phyloP scores from a whole-genome alignment of 2,113 vertebrate species.

The Benitochromis conjunctus region DNA sequence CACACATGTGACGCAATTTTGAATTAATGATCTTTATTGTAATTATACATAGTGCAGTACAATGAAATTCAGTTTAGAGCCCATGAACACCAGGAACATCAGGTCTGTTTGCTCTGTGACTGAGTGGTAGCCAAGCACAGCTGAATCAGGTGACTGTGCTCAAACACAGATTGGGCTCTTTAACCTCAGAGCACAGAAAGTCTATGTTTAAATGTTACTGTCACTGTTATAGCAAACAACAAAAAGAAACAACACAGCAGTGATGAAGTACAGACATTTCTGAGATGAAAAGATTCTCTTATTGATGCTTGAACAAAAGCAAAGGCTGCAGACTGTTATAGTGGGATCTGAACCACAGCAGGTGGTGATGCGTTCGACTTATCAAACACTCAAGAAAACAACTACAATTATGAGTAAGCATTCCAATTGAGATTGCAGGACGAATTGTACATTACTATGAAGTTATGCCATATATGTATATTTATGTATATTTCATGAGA shows the following conservation, averaged over 20 bases:
- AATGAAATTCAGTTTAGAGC: background rate
- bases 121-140: background rate
- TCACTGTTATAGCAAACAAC: background rate
- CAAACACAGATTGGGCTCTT: background rate
- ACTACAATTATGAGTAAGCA: background rate
- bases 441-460: accelerated
- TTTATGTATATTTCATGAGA: background rate
- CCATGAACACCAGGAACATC: background rate
- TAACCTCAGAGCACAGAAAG: background rate
- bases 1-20: background rate
- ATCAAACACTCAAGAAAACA: background rate
- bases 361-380: slow-evolving; percentile 16
- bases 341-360: slow-evolving; percentile 4
- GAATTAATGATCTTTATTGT: background rate
- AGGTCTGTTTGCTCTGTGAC: background rate
- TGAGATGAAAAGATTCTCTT: background rate
- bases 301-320: background rate
- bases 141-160: background rate
- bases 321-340: background rate
- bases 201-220: background rate
- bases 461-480: background rate
- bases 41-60: no score
- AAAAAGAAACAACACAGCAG: background rate
- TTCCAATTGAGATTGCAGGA: background rate
- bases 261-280: background rate